A percentile compares a stretch with the other conserved stretches of the same genome.
phyloP scores from a whole-genome alignment of 2,113 vertebrate genomes.

The Argyrosomus japonicus region DNA sequence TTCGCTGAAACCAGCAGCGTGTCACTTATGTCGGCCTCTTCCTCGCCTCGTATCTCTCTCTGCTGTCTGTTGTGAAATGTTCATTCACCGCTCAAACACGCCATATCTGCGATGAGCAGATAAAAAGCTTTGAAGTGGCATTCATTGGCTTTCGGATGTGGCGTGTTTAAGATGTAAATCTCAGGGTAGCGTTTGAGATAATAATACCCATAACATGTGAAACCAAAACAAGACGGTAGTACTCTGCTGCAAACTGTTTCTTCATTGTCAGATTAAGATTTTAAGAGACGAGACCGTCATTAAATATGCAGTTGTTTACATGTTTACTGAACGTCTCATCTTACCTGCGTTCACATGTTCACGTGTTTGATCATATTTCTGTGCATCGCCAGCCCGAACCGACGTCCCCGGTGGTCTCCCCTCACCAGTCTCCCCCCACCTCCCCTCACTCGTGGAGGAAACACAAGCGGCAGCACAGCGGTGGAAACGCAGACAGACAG shows the following conservation, averaged over 20 bases:
- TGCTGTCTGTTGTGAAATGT: conserved; percentile 17
- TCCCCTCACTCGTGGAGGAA: conserved; percentile 96
- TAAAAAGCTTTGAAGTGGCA: conserved; percentile 6
- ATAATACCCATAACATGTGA: not conserved
- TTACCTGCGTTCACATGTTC: not conserved
- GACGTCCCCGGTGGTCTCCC: conserved; percentile 95
- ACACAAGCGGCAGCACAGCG: conserved; percentile 94
- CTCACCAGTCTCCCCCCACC: conserved; percentile 94
- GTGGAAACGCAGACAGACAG: conserved; percentile 90
- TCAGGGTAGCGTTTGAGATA: not conserved
- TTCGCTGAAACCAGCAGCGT: not conserved
- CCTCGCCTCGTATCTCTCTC: conserved; percentile 5
- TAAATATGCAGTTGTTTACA: not conserved
- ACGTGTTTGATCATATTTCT: not conserved
- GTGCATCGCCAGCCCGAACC: conserved; percentile 87
- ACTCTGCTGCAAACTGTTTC: not conserved
- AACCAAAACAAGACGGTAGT: not conserved
- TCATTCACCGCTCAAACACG: conserved; percentile 13
- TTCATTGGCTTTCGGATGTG: not conserved
- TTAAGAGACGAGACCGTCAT: not conserved
- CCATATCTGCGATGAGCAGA: conserved; percentile 27
- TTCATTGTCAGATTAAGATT: not conserved
- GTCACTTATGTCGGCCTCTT: conserved; percentile 1
- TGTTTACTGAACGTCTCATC: not conserved
- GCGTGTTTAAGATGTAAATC: not conserved